A percentile compares a stretch with the other conserved stretches of the same genome.
Conservation (phyloP, 2,888 invertebrate species). For the Patella depressa region DNA sequence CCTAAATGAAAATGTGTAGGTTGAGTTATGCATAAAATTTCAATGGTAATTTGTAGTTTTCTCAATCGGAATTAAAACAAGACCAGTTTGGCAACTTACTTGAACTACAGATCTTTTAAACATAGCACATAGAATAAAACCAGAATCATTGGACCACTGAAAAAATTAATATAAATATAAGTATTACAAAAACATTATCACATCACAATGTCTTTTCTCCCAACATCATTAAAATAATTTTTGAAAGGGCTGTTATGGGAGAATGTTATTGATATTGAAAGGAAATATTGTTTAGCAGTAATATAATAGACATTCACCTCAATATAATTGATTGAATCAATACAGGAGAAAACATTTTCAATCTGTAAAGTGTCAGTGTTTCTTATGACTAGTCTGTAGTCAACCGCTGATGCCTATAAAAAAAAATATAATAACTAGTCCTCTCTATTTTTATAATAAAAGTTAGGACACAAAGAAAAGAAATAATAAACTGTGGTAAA, state of each 20-base stretch:
- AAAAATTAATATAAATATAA: slow-evolving; percentile 24
- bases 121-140: slow-evolving; percentile 70
- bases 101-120: slow-evolving; percentile 70
- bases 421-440: neutral
- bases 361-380: slow-evolving; percentile 68
- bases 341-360: slow-evolving; percentile 67
- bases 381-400: slow-evolving; percentile 67
- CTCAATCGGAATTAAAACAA: no score
- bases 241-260: no score
- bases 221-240: no score
- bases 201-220: no score
- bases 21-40: no score
- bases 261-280: no score
- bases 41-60: no score
- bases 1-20: no score
- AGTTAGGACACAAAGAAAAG: neutral
- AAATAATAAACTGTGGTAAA: neutral
- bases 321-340: slow-evolving; percentile 68
- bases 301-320: slow-evolving; percentile 52
- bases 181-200: neutral
- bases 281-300: no score
- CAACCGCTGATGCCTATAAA: slow-evolving; percentile 66
- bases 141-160: slow-evolving; percentile 70
- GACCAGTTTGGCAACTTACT: slow-evolving; percentile 38
- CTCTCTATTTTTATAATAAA: no score